Evolutionary conservation across 2,888 invertebrate species (phyloP).

Genomic region (Frankliniella intonsa): DNA sequence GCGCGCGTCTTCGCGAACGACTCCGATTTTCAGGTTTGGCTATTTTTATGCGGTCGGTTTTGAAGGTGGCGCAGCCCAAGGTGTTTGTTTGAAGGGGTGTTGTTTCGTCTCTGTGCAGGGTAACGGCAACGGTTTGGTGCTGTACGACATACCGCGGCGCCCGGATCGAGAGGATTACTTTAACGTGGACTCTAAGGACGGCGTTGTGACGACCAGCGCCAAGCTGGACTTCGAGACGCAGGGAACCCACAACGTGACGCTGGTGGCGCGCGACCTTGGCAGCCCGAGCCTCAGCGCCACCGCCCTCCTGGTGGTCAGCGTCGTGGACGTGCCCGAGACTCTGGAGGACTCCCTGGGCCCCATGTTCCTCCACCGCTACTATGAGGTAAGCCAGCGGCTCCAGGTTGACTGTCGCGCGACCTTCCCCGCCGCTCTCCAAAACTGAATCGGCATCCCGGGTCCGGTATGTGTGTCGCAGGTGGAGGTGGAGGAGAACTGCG

Average conservation of each 20-base stretch:
- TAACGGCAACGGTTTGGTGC: conserved; percentile 79
- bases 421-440: too few species aligned
- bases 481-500: conserved; percentile 74
- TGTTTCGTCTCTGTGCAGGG: conserved; percentile 42
- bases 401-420: too few species aligned
- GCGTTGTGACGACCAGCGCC: conserved; percentile 69
- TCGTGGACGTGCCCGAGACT: conserved; percentile 63
- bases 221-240: conserved; percentile 67
- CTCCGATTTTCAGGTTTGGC: conserved; percentile 58
- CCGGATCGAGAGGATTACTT: conserved; percentile 59
- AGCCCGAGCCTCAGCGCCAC: conserved; percentile 76
- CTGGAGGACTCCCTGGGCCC: conserved; percentile 43
- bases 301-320: conserved; percentile 63
- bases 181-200: conserved; percentile 79
- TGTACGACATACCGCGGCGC: conserved; percentile 68
- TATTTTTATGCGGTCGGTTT: not conserved
- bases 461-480: conserved; percentile 47
- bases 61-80: not conserved
- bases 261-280: conserved; percentile 80
- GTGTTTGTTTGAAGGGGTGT: not conserved
- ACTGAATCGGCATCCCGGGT: too few species aligned
- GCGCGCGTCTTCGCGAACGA: conserved; percentile 77
- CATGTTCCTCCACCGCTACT: conserved; percentile 64
- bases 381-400: conserved; percentile 59
- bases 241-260: conserved; percentile 65